Evolutionary conservation across 2,888 invertebrate species (phyloP).

Genomic region (Pollenia labialis): DNA sequence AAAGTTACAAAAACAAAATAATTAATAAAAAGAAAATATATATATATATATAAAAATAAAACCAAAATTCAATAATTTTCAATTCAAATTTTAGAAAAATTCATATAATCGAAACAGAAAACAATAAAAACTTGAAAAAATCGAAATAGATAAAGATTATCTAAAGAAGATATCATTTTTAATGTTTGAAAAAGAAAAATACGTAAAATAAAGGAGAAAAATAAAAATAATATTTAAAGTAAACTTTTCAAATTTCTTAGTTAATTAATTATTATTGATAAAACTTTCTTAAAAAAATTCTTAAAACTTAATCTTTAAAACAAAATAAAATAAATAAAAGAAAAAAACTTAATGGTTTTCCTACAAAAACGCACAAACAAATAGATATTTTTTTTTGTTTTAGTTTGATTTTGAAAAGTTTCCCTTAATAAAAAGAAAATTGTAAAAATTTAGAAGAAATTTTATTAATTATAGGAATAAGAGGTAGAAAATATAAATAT

Average conservation of each 20-base stretch:
- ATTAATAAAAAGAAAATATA: slow-evolving; percentile 62
- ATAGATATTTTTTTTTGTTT: slow-evolving; percentile 12
- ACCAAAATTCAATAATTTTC: slow-evolving; percentile 35
- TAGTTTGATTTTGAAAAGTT: slow-evolving; percentile 32
- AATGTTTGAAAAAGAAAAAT: slow-evolving; percentile 46
- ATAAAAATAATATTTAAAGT: neutral
- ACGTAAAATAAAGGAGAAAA: slow-evolving; percentile 29
- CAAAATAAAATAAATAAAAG: neutral
- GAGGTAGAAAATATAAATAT: neutral
- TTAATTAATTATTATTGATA: neutral
- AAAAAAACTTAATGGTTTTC: slow-evolving; percentile 63
- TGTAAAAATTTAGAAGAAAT: slow-evolving; percentile 3
- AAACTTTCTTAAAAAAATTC: neutral
- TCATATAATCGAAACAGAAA: slow-evolving; percentile 1
- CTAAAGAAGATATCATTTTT: slow-evolving; percentile 67
- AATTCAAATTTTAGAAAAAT: slow-evolving; percentile 38
- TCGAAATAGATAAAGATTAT: neutral
- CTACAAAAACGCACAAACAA: slow-evolving; percentile 68
- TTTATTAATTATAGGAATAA: neutral
- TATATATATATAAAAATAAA: neutral
- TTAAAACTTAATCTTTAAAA: neutral
- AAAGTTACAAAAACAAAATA: slow-evolving; percentile 74
- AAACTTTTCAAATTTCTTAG: slow-evolving; percentile 37
- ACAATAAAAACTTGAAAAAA: slow-evolving; percentile 16
- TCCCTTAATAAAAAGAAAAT: neutral